A percentile compares a stretch with the other conserved stretches of the same genome.
These are phyloP conservation scores for Chydorus sphaericus DNA, from an alignment of 2,888 invertebrate genomes.

Conservation along the genomic window DNA sequence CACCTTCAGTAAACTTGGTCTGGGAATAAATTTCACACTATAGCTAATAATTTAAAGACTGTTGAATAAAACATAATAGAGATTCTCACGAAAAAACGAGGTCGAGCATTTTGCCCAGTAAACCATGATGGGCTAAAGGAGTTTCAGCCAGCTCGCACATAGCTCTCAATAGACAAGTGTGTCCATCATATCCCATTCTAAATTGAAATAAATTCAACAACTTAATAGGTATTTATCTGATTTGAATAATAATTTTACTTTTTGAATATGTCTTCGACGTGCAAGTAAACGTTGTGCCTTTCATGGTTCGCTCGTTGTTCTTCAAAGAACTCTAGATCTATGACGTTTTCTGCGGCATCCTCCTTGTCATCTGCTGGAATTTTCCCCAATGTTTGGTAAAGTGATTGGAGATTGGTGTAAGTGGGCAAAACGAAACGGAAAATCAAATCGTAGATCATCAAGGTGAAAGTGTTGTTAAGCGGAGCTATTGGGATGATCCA, in stretches of 20 bases:
- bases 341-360: not conserved
- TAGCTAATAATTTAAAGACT: no score
- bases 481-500: not conserved
- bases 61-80: no score
- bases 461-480: not conserved
- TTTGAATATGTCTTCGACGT: not conserved
- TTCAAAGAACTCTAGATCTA: not conserved
- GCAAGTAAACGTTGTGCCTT: not conserved
- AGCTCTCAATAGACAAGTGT: no score
- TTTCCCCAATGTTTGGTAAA: not conserved
- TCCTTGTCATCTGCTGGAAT: not conserved
- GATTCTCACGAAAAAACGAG: no score
- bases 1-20: no score
- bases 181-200: no score
- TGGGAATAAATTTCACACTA: not conserved
- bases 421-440: not conserved
- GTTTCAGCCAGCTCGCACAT: no score
- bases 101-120: no score
- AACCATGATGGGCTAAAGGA: no score
- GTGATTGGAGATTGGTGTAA: not conserved
- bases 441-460: not conserved
- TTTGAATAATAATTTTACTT: not conserved
- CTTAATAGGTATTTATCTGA: no score
- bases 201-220: no score
- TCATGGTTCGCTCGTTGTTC: not conserved